Evolutionary conservation across 2,797 vertebrate species (phyloP), one percentile per base, ranked within the genome.

Genomic region (Nannoperca australis): DNA sequence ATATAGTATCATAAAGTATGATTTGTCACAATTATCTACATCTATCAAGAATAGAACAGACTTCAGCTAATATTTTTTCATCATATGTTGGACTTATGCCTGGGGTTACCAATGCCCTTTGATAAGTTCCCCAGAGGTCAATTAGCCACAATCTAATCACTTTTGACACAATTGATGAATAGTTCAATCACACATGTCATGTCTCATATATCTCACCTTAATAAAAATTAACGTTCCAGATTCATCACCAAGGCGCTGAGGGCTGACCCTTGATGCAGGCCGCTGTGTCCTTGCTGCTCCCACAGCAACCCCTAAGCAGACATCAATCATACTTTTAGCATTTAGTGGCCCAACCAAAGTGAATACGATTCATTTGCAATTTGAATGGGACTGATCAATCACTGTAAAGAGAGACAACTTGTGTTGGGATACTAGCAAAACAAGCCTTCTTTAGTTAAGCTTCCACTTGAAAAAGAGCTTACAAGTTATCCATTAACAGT

Each of bases 161-260:
- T 92, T 82, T 86, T 92, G 91, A 94, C 93, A 89, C 81, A 86
- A 90, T 79, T 94, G 90, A 95, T 93, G 83, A 93, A 94, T 89
- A 88, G 88, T 92, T 93, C 86, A 84, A 88, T 92, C 92, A 78
- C 87, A 93, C 88, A 85, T 94, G 93, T 94, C 94, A 94, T 88
- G 89, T 94, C 92, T 94, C 90, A 95, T 95, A 90, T 85, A 92
- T 90, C 83, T 93, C 90, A 92, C 72, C 82, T 76, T 88, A 93
- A 92, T 91, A 27, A 27, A 27, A 27, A 27, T 27, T 27, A 81
- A 84, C 67, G 45, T 61, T 63, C 66, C 69, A 76, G 78, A 91
- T 90, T 88, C 80, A 89, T 91, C 83, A 54, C 75, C 61, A 40
- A 44, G 71, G 73, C 60, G 22, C 80, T 12, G 56, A 66, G 50